Evolutionary conservation across 2,113 vertebrate species (phyloP), one percentile per base, ranked within the genome.

Genomic region (Hippocampus zosterae): DNA sequence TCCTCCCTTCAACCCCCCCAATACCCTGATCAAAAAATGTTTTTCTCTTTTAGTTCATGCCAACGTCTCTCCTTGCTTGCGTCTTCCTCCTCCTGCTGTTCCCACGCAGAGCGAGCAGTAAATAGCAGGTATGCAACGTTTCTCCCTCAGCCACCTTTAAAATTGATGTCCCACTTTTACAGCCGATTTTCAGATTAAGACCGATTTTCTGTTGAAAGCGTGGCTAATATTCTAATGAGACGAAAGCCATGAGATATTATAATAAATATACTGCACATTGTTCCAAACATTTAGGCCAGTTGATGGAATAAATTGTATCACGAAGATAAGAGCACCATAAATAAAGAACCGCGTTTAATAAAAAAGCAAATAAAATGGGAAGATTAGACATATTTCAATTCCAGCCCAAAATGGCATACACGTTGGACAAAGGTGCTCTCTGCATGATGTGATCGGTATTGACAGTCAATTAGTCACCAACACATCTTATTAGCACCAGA

Each of bases 391-490:
- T 67, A 18, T 69, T 66, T 76, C 76, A 73, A 27, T 29, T 57
- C 56, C 56, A 27, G 4, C 56, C 4, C 42, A 69, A 41, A 29
- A 53, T 67, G 64, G 72, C 67, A 76, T 72, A 85, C 57, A 77
- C 57, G 8, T 53, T 37, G 77, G 70, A 83, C 64, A 77, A 76
- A 76, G 77, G 13, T 59, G 65, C 69, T 77, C 48, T 52, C 59
- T 50, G 65, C 63, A n/a, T 73, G 77, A 78, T 53, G 71, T 72
- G 75, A 73, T 41, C 73, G 57, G 63, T 65, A 85, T 85, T 83
- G 75, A 85, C 82, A 87, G 81, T 84, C 85, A 83, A 85, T 91
- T 84, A 88, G 86, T 89, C 83, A 81, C 79, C 62, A 89, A 83
- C 80, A 81, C 68, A 76, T 60, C 25, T 82, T 79, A 87, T 88